Evolutionary conservation across 2,797 vertebrate species (phyloP), one percentile per base, ranked within the genome.

Genomic region (Oreochromis mossambicus): DNA sequence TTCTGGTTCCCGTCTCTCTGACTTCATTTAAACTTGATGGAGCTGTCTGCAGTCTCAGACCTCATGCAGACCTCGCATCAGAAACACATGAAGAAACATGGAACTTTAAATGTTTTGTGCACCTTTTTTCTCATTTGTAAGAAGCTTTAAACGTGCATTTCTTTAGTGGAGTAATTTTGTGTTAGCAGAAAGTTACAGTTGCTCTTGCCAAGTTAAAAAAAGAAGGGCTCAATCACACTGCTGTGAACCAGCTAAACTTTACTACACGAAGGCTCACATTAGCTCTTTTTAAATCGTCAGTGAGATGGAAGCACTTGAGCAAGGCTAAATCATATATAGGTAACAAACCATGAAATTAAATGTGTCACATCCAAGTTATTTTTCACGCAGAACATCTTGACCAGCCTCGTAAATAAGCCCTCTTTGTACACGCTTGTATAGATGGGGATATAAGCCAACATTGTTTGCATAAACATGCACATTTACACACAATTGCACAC

Each of bases 281-380:
- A 58, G 51, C 68, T 24, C 52, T 15, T 9, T 78, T 84, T 36
- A 79, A 82, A 36, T 36, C 9, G 3, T 66, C 68, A 43, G 41
- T 77, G 38, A 80, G 41, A 38, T 21, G 29, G 24, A 3, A 48
- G 14, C 17, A 12, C 52, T 66, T 54, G 8, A 50, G 46, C 52
- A 32, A 50, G 0, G 21, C 12, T 73, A 32, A 52, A 46, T 80
- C 61, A 38, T 10, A 34, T 11, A 9, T 29, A 85, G 63, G 7
- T 36, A 85, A 80, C 24, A 85, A 15, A 54, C 66, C 79, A 26
- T 54, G 76, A 85, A 83, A 83, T 78, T 5, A 73, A 81, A 78
- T 54, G 38, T 78, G 61, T 83, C 51, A 26, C 10, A 24, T 79
- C 21, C 4, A 12, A 26, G 56, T 78, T 79, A 11, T 66, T 55